Base-by-base conservation (phyloP, 2,888 invertebrate species). In the Lepidonotus clava region DNA sequence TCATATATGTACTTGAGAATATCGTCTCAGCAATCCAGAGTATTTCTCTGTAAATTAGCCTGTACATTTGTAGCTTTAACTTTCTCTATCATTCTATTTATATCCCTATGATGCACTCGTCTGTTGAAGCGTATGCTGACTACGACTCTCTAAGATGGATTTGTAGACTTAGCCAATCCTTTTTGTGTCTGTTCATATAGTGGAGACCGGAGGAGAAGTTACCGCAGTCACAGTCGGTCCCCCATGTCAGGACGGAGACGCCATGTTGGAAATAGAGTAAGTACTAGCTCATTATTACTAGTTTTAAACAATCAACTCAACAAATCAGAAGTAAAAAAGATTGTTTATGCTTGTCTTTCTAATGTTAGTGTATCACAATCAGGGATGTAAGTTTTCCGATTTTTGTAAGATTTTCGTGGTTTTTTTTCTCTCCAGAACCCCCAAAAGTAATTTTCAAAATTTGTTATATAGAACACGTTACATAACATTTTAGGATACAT, bases 191-290 rank as follows among this genome's bases (percentile, higher is more conserved):
- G 66, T 46, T 41, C 28, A 18, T 80, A 4, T 18, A 80, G 85
- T 80, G 83, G 86, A 41, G 85, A 91, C 11, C 87, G 91, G 87
- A 95, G 96, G 85, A 96, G 96, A 6, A 80, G 80, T 53, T 86
- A 88, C 76, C 83, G 91, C 28, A 90, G 91, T 83, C 90, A 89
- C 67, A 91, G 92, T 83, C 88, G 92, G 92, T 97, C 97, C 93
- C 97, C 97, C 36, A 96, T 97, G 97, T 97, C 97, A 51, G 96
- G 96, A 90, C 95, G 97, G 88, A 95, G 97, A 90, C 95, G 97
- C 71, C 97, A 97, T 94, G 95, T 96, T 51, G 92, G 92, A 89
- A 97, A 96, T 93, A 95, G 97, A 94, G 96, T 96, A 95, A 95
- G 91, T 86, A 38, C 32, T 71, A 18, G 24, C 6, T 38, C 40